Conservation (phyloP, 2,888 invertebrate species). For the Orthosia gothica region DNA sequence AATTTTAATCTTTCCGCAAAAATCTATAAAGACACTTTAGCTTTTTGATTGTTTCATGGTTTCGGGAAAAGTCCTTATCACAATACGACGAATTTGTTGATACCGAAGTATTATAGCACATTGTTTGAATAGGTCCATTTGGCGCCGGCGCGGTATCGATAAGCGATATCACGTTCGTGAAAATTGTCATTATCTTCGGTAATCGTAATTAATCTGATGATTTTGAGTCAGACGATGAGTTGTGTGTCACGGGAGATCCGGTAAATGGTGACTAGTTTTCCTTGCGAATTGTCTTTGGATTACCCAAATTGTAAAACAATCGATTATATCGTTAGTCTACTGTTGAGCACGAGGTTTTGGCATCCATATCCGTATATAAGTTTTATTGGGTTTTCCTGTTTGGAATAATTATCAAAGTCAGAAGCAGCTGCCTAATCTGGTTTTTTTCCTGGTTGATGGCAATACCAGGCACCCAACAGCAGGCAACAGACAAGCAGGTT, state of each 20-base stretch:
- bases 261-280: conserved; percentile 11
- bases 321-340: neutral
- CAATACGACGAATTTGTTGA: conserved; percentile 59
- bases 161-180: conserved; percentile 45
- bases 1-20: conserved; percentile 54
- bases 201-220: conserved; percentile 41
- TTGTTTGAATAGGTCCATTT: conserved; percentile 50
- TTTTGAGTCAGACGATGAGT: conserved; percentile 22
- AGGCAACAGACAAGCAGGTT: too few relatives aligned
- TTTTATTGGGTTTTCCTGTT: too few relatives aligned
- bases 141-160: conserved; percentile 61
- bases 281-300: neutral
- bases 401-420: too few relatives aligned
- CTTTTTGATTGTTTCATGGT: conserved; percentile 45
- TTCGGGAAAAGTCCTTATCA: conserved; percentile 57
- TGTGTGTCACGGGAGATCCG: conserved; percentile 31
- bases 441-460: too few relatives aligned
- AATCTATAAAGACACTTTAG: conserved; percentile 52
- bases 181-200: conserved; percentile 36
- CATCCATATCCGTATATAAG: too few relatives aligned
- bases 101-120: conserved; percentile 34
- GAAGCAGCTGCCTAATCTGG: too few relatives aligned
- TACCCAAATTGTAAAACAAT: neutral
- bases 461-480: too few relatives aligned
- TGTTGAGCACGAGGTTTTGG: neutral